phyloP scores from a whole-genome alignment of 1,140 invertebrate species.

The Heterodera carotae region DNA sequence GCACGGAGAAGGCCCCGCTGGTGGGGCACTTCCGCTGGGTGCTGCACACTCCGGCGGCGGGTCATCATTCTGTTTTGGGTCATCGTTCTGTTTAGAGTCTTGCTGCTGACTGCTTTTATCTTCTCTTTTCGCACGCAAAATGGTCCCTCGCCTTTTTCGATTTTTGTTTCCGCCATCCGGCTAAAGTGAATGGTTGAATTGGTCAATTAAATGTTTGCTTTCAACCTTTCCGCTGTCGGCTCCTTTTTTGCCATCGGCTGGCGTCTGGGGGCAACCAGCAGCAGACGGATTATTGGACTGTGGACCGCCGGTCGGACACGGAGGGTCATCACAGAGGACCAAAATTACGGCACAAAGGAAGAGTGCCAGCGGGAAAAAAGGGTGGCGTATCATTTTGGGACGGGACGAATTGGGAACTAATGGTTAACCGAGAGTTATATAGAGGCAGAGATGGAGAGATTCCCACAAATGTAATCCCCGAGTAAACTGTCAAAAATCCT shows the following conservation, averaged over 20 bases:
- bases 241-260: neutral
- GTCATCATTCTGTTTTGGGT: neutral
- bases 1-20: neutral
- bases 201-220: neutral
- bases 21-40: neutral
- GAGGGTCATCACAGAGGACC: neutral
- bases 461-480: too few relatives aligned
- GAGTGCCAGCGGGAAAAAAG: neutral
- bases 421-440: neutral
- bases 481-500: too few relatives aligned
- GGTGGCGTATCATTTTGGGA: neutral
- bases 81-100: neutral
- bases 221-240: neutral
- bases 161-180: neutral
- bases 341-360: neutral
- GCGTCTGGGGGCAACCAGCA: neutral
- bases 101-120: neutral
- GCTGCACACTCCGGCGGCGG: neutral
- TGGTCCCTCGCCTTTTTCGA: neutral
- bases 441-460: neutral
- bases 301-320: neutral
- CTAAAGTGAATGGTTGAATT: neutral
- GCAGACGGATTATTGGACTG: neutral
- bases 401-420: neutral
- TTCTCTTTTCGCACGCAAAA: neutral